Evolutionary conservation across 2,888 invertebrate genomes (phyloP).

Genomic region (Artemia sinica): DNA sequence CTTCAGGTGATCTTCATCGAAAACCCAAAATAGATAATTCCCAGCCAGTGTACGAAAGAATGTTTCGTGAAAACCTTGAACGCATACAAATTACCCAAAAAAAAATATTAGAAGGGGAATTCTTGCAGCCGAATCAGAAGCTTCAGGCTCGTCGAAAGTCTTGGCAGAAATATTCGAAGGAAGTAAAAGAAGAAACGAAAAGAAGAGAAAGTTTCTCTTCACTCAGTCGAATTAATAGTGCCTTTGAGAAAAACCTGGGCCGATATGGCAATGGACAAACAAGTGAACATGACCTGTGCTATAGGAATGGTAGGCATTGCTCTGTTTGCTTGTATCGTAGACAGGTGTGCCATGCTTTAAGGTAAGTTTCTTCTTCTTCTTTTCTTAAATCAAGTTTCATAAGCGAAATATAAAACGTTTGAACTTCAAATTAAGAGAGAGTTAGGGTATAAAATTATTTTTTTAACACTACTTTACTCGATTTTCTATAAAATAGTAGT

Average conservation of each 20-base stretch:
- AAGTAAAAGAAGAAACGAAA: slow-evolving; percentile 1
- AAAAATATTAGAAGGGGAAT: neutral
- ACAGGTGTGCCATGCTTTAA: slow-evolving; percentile 29
- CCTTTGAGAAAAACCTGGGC: slow-evolving; percentile 5
- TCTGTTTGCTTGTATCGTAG: slow-evolving; percentile 26
- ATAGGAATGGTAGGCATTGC: slow-evolving; percentile 21
- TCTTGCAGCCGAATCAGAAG: neutral
- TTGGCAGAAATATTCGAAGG: slow-evolving; percentile 8
- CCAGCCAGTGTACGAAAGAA: neutral
- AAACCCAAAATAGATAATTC: neutral
- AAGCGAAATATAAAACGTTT: too few species aligned
- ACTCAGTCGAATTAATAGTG: neutral
- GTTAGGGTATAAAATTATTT: too few species aligned
- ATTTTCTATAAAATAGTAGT: too few species aligned
- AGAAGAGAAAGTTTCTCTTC: slow-evolving; percentile 10
- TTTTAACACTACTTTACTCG: too few species aligned
- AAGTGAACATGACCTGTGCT: slow-evolving; percentile 7
- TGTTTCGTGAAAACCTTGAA: slow-evolving; percentile 8
- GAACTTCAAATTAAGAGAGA: too few species aligned
- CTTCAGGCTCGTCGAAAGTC: neutral
- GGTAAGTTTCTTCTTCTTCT: slow-evolving; percentile 24
- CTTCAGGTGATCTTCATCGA: neutral
- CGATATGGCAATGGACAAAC: slow-evolving; percentile 9
- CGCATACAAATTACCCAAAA: neutral
- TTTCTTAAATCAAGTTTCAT: neutral